phyloP scores from a whole-genome alignment of 2,797 vertebrate genomes.

The Trematomus bernacchii region DNA sequence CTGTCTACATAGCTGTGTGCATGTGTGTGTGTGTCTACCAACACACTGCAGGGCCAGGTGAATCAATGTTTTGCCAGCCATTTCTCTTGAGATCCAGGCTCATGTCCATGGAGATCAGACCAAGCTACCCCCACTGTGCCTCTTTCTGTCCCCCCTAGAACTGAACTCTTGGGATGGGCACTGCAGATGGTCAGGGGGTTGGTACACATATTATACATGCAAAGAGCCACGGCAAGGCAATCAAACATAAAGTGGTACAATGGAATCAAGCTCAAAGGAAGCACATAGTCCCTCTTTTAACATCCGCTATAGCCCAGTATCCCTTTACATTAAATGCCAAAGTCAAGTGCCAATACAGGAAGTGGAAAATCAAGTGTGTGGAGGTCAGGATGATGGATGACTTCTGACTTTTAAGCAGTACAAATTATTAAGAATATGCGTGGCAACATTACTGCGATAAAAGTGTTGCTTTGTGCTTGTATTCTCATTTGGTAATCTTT shows the following conservation, averaged over 20 bases:
- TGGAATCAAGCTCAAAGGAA: slow-evolving; percentile 18
- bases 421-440: too few species aligned
- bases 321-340: not conserved
- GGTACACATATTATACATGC: slow-evolving; percentile 42
- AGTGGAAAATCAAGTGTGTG: not conserved
- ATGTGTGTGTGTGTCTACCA: slow-evolving; percentile 16
- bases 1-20: slow-evolving; percentile 50
- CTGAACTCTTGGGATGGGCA: slow-evolving; percentile 60
- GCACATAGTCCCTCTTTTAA: slow-evolving; percentile 1
- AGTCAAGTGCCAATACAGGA: not conserved
- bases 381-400: not conserved
- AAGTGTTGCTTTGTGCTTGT: not conserved
- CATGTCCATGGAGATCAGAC: slow-evolving; percentile 70
- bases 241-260: slow-evolving; percentile 58
- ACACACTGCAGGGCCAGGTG: slow-evolving; percentile 68
- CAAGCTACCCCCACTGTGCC: slow-evolving; percentile 44
- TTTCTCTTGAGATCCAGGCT: slow-evolving; percentile 74
- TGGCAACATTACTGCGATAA: not conserved
- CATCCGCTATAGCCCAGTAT: not conserved
- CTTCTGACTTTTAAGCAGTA: not conserved
- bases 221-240: slow-evolving; percentile 37
- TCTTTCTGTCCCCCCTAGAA: slow-evolving; percentile 53
- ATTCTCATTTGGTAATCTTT: not conserved
- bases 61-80: slow-evolving; percentile 73
- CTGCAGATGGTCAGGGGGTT: slow-evolving; percentile 76